Conservation (phyloP, 2,113 vertebrate genomes). For the Bettongia penicillata region DNA sequence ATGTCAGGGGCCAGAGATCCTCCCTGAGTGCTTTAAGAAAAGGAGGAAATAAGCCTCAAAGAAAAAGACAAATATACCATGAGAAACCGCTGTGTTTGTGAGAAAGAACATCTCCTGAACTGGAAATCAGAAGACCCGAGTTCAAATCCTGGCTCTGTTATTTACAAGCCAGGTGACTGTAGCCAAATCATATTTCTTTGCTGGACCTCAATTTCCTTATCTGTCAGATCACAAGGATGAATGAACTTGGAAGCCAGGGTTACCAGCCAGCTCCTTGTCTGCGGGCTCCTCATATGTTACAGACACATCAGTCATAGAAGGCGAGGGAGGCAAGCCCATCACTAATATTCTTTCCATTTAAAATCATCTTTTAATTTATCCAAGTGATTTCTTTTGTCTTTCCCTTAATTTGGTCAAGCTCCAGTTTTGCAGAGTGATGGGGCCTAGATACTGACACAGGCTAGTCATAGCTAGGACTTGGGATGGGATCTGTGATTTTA, state of each 20-base stretch:
- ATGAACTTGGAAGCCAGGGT: neutral
- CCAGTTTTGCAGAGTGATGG: neutral
- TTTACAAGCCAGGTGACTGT: neutral
- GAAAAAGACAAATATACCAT: slow-evolving; percentile 39
- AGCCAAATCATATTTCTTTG: neutral
- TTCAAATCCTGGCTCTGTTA: too few relatives aligned
- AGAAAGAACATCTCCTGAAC: slow-evolving; percentile 5
- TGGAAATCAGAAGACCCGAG: neutral
- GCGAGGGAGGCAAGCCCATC: neutral
- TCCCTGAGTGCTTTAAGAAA: slow-evolving; percentile 51
- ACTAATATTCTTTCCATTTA: neutral
- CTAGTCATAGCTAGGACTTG: too few relatives aligned
- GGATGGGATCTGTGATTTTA: too few relatives aligned
- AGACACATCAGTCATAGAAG: neutral
- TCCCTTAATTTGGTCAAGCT: slow-evolving; percentile 3
- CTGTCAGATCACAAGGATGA: neutral
- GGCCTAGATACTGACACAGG: neutral
- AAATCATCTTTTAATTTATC: slow-evolving; percentile 1
- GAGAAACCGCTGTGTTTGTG: slow-evolving; percentile 60
- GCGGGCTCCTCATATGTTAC: neutral
- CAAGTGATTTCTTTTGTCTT: too few relatives aligned
- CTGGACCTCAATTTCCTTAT: neutral
- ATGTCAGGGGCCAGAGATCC: slow-evolving; percentile 48
- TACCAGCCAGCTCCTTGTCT: too few relatives aligned
- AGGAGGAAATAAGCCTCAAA: slow-evolving; percentile 61